Percentiles rank a stretch among this genome's conserved stretches.
Conservation (phyloP, 53 echinoderm and acorn worm genomes). For the Glandiceps talaboti region DNA sequence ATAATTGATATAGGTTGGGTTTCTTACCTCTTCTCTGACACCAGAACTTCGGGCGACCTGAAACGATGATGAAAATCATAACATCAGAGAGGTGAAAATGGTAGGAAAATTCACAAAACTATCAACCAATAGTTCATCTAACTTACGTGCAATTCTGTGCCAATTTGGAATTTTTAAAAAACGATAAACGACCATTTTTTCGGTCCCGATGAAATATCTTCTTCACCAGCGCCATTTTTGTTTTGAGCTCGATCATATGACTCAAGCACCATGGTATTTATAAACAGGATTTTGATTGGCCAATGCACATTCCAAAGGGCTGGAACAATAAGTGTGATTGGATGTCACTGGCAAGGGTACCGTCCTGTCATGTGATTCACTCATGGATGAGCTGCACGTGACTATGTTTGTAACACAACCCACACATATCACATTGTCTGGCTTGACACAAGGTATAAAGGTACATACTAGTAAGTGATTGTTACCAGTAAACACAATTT, state of each 20-base stretch:
- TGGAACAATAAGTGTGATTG: too few species aligned
- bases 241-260: neutral
- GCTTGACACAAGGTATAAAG: too few species aligned
- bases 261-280: neutral
- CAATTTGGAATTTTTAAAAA: neutral
- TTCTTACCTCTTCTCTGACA: neutral
- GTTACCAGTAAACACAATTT: too few species aligned
- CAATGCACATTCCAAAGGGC: neutral
- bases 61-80: neutral
- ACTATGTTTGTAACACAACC: too few species aligned
- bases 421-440: too few species aligned
- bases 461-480: too few species aligned
- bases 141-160: neutral
- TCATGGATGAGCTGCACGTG: too few species aligned
- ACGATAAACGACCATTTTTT: neutral
- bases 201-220: neutral
- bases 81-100: neutral
- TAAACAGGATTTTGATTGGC: neutral
- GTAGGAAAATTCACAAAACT: neutral
- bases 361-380: too few species aligned
- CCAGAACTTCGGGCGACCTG: neutral
- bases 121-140: neutral
- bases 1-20: neutral
- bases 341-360: too few species aligned
- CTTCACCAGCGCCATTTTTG: neutral